Evolutionary conservation across 2,888 invertebrate species (phyloP).

Genomic region (Cheilosia urbana): DNA sequence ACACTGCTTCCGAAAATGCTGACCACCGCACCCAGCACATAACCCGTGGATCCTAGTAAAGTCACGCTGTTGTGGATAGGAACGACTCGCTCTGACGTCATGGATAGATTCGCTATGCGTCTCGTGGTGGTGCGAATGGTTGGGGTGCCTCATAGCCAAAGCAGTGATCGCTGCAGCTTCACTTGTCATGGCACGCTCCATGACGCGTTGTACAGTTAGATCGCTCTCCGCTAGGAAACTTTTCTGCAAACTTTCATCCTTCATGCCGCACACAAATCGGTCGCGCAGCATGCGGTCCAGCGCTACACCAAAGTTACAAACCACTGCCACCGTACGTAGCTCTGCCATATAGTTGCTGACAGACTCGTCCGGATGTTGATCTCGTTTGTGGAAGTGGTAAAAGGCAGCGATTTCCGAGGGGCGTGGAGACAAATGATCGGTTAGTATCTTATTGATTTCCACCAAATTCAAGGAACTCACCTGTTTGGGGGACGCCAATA

Average conservation of each 20-base stretch:
- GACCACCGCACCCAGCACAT: conserved; percentile 29
- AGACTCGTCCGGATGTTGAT: conserved; percentile 30
- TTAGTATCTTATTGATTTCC: conserved; percentile 55
- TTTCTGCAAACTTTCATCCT: conserved; percentile 56
- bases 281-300: conserved; percentile 67
- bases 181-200: conserved; percentile 43
- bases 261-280: conserved; percentile 66
- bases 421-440: conserved; percentile 37
- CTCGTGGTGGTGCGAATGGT: conserved; percentile 18
- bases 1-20: conserved; percentile 21
- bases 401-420: conserved; percentile 30
- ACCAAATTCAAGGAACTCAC: conserved; percentile 53
- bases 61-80: conserved; percentile 1
- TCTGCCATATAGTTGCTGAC: conserved; percentile 46
- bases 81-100: conserved; percentile 13
- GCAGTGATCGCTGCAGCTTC: conserved; percentile 44
- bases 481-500: conserved; percentile 66
- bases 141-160: background rate
- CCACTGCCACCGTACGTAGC: conserved; percentile 50
- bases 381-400: conserved; percentile 37
- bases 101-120: conserved; percentile 17
- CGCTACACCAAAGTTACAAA: conserved; percentile 57
- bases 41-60: conserved; percentile 1
- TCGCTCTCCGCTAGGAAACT: conserved; percentile 49
- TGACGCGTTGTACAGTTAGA: conserved; percentile 46